A percentile compares a stretch with the other conserved stretches of the same genome.
Conservation (phyloP, 2,113 vertebrate species). For the Entosphenus tridentatus region DNA sequence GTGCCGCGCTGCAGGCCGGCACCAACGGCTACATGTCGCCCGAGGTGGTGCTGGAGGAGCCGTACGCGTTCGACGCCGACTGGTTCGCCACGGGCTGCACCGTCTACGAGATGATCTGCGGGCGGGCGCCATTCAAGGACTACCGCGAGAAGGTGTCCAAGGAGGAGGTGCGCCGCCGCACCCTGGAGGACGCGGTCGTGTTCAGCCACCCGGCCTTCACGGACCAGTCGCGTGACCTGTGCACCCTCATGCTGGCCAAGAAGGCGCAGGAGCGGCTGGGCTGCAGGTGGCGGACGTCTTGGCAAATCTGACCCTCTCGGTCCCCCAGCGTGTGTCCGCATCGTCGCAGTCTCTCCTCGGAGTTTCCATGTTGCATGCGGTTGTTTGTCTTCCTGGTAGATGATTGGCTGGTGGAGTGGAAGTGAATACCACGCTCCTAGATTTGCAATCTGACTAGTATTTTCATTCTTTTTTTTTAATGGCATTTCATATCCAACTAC, state of each 20-base stretch:
- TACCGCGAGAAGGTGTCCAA: slow-evolving; percentile 46
- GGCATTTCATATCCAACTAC: too few species aligned
- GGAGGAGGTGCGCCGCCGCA: slow-evolving; percentile 43
- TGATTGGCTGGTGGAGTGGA: too few species aligned
- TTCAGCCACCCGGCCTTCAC: slow-evolving; percentile 41
- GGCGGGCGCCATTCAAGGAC: slow-evolving; percentile 47
- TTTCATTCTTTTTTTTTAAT: too few species aligned
- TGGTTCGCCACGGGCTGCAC: slow-evolving; percentile 71
- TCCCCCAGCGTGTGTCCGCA: too few species aligned
- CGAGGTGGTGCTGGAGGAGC: slow-evolving; percentile 43
- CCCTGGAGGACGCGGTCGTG: slow-evolving; percentile 41
- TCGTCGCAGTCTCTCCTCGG: too few species aligned
- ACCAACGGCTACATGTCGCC: slow-evolving; percentile 69
- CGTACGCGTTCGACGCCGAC: slow-evolving; percentile 45
- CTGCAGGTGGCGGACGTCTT: slow-evolving; percentile 27
- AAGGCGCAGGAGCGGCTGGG: slow-evolving; percentile 34
- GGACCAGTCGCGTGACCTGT: slow-evolving; percentile 33
- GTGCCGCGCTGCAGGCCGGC: slow-evolving; percentile 29
- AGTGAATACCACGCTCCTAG: too few species aligned
- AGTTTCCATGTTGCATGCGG: too few species aligned
- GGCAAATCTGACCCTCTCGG: too few species aligned
- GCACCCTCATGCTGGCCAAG: slow-evolving; percentile 41
- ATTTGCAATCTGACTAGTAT: too few species aligned
- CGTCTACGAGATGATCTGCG: slow-evolving; percentile 61
- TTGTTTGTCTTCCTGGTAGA: too few species aligned